These are phyloP conservation scores for Campopleginae sp. DNA, from an alignment of 2,888 invertebrate genomes.

Conservation along the genomic window DNA sequence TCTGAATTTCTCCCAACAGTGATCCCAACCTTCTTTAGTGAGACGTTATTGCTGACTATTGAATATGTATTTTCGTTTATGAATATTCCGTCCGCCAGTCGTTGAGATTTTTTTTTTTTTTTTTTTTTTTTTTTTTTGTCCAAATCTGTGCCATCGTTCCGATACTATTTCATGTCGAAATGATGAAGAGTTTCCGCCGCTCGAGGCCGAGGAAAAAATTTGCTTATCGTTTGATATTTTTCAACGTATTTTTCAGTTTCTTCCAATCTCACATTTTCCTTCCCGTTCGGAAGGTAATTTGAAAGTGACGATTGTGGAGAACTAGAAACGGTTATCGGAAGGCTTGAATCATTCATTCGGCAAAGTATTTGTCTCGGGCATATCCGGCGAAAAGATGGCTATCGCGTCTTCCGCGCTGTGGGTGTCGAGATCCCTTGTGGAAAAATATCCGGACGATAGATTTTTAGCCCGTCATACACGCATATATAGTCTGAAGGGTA, in stretches of 20 bases:
- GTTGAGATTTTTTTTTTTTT: background rate
- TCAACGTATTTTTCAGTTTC: background rate
- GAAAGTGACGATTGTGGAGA: background rate
- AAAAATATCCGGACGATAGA: conserved; percentile 56
- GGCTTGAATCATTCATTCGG: conserved; percentile 51
- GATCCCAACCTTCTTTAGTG: background rate
- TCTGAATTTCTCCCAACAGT: background rate
- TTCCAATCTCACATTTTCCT: background rate
- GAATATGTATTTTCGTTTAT: background rate
- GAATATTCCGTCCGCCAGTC: background rate
- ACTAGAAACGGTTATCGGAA: conserved; percentile 35
- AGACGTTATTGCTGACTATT: background rate
- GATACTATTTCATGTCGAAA: background rate
- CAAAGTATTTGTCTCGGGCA: conserved; percentile 31
- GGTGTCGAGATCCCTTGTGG: conserved; percentile 42
- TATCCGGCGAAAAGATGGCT: conserved; percentile 4
- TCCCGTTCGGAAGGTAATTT: conserved; percentile 7
- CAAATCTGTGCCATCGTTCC: background rate
- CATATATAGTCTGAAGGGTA: conserved; percentile 37
- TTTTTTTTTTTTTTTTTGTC: too few species aligned
- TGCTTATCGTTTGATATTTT: background rate
- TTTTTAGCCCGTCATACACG: conserved; percentile 31
- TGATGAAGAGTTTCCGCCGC: background rate
- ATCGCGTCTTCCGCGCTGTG: background rate
- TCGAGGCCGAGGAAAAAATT: background rate